These are phyloP conservation scores for Hypolimnas misippus DNA, from an alignment of 2,888 invertebrate genomes.

Conservation along the genomic window DNA sequence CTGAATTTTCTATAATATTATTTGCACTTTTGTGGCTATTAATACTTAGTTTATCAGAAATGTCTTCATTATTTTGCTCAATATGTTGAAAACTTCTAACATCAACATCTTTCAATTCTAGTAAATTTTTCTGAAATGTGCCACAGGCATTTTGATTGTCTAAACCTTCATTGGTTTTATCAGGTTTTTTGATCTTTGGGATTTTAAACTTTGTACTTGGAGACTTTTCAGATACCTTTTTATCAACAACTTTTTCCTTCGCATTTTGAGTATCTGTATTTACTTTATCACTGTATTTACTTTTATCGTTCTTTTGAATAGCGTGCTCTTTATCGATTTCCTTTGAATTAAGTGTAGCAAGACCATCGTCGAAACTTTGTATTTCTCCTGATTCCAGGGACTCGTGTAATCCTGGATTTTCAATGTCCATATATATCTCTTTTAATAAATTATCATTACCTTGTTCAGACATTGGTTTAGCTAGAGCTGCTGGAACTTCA, in stretches of 20 bases:
- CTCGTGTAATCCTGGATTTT: slow-evolving; percentile 50
- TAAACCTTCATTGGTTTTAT: neutral
- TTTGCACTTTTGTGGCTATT: neutral
- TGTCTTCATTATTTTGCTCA: neutral
- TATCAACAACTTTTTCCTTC: neutral
- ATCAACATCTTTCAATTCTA: neutral
- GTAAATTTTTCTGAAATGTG: neutral
- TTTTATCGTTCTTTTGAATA: slow-evolving; percentile 18
- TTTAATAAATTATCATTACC: slow-evolving; percentile 43
- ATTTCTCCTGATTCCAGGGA: slow-evolving; percentile 60
- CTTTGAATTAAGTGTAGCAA: slow-evolving; percentile 1
- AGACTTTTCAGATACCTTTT: slow-evolving; percentile 7
- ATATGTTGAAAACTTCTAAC: neutral
- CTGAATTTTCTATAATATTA: neutral
- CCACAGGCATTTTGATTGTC: neutral
- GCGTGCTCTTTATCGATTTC: neutral
- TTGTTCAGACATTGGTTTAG: slow-evolving; percentile 38
- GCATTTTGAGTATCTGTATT: neutral
- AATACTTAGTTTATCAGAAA: neutral
- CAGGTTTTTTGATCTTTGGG: slow-evolving; percentile 46
- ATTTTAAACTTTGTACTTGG: slow-evolving; percentile 46
- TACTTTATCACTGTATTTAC: slow-evolving; percentile 6
- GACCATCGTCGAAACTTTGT: slow-evolving; percentile 37
- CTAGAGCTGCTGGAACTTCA: slow-evolving; percentile 56
- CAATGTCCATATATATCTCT: slow-evolving; percentile 55